A percentile compares a stretch with the other conserved stretches of the same genome.
These are phyloP conservation scores for Hypercompe scribonia DNA, from an alignment of 2,888 invertebrate genomes.

Conservation along the genomic window DNA sequence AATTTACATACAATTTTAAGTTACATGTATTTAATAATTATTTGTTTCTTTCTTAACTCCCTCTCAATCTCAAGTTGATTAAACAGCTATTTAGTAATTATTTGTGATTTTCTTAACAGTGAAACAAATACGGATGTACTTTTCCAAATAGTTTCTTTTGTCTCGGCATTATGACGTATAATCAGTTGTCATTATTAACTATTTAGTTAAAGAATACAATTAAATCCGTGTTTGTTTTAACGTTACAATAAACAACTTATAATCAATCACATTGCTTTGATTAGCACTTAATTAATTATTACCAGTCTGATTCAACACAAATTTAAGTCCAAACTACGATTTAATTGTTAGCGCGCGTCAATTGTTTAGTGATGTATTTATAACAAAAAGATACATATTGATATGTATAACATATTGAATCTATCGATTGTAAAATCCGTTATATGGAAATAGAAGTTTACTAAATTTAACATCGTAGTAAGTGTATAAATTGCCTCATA, in stretches of 20 bases:
- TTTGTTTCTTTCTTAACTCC: not conserved
- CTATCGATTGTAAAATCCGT: not conserved
- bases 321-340: not conserved
- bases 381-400: not conserved
- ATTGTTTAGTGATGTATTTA: not conserved
- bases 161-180: not conserved
- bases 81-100: too few species aligned
- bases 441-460: not conserved
- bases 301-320: not conserved
- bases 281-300: not conserved
- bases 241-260: not conserved
- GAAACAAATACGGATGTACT: not conserved
- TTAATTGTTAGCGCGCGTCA: too few species aligned
- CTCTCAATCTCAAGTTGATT: too few species aligned
- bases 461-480: not conserved
- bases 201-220: slow-evolving; percentile 2
- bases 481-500: not conserved
- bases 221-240: not conserved
- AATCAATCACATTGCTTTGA: not conserved
- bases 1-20: not conserved
- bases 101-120: not conserved
- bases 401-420: not conserved
- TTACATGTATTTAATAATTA: too few species aligned
- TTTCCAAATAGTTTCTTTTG: slow-evolving; percentile 1
- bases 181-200: not conserved